Evolutionary conservation across 1,140 invertebrate species (phyloP), one percentile per base, ranked within the genome.

Genomic region (Lutraria rhynchaena): DNA sequence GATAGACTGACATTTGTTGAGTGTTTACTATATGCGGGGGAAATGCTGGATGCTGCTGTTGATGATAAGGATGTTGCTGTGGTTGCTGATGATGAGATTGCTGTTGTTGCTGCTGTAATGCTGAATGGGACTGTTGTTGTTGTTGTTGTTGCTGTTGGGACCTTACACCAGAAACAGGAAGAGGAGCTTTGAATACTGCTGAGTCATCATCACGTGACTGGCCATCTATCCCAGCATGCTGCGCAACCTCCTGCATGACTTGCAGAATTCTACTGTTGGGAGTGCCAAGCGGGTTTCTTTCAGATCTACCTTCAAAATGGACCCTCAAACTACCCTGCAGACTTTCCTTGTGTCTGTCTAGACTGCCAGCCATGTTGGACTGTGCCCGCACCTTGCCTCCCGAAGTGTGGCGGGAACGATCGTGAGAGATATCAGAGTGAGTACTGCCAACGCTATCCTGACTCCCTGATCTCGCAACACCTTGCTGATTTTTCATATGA

Each of bases 401-500:
- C 22, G 63, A 75, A 51, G 81, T 83, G 15, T 85, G 87, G 7
- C 90, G 77, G n/a, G 81, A 67, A 7, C 90, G 83, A 82, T 93
- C 92, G 75, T 92, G 91, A 35, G 92, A 92, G 24, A 92, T 92
- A 81, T 93, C 93, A 15, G 92, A 93, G 60, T 93, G 92, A 15
- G 90, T 91, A 82, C 92, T 93, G 15, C 91, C 91, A 13, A 93
- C 89, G 84, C 92, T 93, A 77, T 93, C 93, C 61, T 93, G 91
- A 85, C 92, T 93, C 13, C 90, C 92, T 13, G 93, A 93, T 11
- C 92, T 84, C 51, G 92, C 86, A 5, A 93, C 92, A 19, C 87
- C 67, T 44, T 86, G 82, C 24, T 89, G 87, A 17, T 85, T 87
- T 74, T 84, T 77, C 3, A 86, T 35, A 17, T 84, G 70, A 46